Conservation (phyloP, 2,113 vertebrate genomes). For the Xiphophorus hellerii region DNA sequence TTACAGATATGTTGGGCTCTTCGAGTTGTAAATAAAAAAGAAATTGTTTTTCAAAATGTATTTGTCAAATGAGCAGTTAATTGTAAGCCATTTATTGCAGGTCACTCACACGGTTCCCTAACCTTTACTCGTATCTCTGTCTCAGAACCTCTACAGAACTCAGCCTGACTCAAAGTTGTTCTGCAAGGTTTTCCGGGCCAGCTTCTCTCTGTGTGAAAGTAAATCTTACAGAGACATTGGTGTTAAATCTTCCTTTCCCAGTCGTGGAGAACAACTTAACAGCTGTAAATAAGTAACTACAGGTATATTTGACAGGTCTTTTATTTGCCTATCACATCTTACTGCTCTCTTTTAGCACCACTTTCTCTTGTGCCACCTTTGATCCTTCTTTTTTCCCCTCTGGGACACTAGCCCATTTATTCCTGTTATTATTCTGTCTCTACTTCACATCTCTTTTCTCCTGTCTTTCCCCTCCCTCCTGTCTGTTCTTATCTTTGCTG, state of each 20-base stretch:
- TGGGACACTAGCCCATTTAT: not conserved
- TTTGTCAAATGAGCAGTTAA: slow-evolving; percentile 8
- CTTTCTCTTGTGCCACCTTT: not conserved
- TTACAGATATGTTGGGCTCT: not conserved
- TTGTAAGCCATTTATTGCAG: slow-evolving; percentile 18
- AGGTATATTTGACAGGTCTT: not conserved
- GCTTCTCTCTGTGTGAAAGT: not conserved
- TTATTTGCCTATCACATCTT: not conserved
- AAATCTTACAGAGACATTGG: not conserved
- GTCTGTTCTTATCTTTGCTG: slow-evolving; percentile 14
- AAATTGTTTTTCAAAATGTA: no score
- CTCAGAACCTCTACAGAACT: not conserved
- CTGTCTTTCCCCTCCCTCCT: not conserved
- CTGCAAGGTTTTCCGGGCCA: not conserved
- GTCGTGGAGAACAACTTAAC: not conserved
- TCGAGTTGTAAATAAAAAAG: not conserved
- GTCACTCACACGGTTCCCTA: slow-evolving; percentile 15
- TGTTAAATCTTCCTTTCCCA: not conserved
- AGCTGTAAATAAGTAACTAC: slow-evolving; percentile 3
- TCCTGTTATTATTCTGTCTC: not conserved
- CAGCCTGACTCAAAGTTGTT: not conserved
- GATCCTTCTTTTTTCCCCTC: not conserved
- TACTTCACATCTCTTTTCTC: not conserved
- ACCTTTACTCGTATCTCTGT: slow-evolving; percentile 1
- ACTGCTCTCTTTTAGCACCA: not conserved